Conservation (phyloP, 2,888 invertebrate genomes). For the Pterostichus madidus region DNA sequence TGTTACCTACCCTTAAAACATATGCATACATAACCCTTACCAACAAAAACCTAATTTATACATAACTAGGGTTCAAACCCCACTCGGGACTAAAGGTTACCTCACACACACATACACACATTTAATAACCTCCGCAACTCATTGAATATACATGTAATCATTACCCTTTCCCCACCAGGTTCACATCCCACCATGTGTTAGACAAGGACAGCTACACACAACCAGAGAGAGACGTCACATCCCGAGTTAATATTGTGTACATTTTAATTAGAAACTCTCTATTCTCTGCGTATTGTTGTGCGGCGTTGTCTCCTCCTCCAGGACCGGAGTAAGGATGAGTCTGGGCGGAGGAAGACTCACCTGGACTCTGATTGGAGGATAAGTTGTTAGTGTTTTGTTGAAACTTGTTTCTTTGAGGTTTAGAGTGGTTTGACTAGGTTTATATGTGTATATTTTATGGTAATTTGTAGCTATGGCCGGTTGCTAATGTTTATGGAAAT, state of each 20-base stretch:
- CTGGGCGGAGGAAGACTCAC: conserved; percentile 42
- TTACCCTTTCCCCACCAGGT: conserved; percentile 12
- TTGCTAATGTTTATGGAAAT: not conserved
- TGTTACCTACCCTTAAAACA: conserved; percentile 18
- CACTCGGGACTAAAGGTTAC: not conserved
- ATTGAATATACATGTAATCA: conserved; percentile 57
- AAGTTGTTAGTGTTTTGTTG: not conserved
- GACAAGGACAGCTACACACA: conserved; percentile 4
- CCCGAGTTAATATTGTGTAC: conserved; percentile 64
- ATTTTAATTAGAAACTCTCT: conserved; percentile 65
- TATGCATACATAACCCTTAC: conserved; percentile 1
- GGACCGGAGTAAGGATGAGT: conserved; percentile 50
- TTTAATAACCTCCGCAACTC: conserved; percentile 10
- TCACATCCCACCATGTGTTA: not conserved
- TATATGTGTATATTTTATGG: not conserved
- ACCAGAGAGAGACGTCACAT: conserved; percentile 2
- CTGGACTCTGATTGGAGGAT: conserved; percentile 13
- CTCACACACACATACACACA: not conserved
- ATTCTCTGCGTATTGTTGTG: conserved; percentile 16
- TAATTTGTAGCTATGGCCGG: not conserved
- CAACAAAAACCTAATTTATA: conserved; percentile 32
- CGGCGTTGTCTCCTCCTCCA: conserved; percentile 46
- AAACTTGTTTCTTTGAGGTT: conserved; percentile 20
- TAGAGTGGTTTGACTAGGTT: not conserved
- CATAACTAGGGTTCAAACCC: conserved; percentile 19